Evolutionary conservation across 2,888 invertebrate genomes (phyloP), one percentile per base, ranked within the genome.

Genomic region (Sialis fuliginosa): DNA sequence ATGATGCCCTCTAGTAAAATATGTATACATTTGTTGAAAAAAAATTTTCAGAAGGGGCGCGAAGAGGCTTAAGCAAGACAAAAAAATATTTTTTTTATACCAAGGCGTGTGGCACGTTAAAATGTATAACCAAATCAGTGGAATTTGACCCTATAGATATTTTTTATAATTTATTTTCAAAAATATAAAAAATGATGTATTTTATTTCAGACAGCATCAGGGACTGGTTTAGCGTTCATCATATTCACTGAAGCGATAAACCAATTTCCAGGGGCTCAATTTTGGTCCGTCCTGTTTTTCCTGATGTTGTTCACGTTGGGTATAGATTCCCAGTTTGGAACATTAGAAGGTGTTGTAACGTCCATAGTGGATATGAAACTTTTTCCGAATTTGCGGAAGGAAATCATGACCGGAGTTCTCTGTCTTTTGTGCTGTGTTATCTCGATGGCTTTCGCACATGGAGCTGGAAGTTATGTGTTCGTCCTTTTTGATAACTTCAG

Each of bases 211-310:
- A 90, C 93, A 6, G 95, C 93, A 1, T 88, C 93, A 3, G 96
- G 96, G 30, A 93, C 95, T 0, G 96, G 96, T 1, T 67, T 96
- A 48, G 96, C 95, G 0, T 96, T 96, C 64, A 93, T 95, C 52
- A 92, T 95, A 55, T 96, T 95, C 70, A 95, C 96, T 0, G 93
- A 96, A 66, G 96, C 96, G 6, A 95, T 96, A 60, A 91, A 93
- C 68, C 93, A 95, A 68, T 95, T 96, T 65, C 93, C 95, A 0
- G 89, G 91, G 1, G 89, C 93, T 0, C 93, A 92, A 56, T 79
- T 96, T 60, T 96, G 96, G 96, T 88, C 93, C 4, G 78, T 95
- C 9, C 74, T 96, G 8, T 96, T 96, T 70, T 96, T 96, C 67
- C 72, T 95, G 45, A 96, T 96, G 96, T 75, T 96, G 34, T 89